These are phyloP conservation scores for Drosophila tsacasi DNA, from an alignment of 1,140 invertebrate species.

Conservation along the genomic window DNA sequence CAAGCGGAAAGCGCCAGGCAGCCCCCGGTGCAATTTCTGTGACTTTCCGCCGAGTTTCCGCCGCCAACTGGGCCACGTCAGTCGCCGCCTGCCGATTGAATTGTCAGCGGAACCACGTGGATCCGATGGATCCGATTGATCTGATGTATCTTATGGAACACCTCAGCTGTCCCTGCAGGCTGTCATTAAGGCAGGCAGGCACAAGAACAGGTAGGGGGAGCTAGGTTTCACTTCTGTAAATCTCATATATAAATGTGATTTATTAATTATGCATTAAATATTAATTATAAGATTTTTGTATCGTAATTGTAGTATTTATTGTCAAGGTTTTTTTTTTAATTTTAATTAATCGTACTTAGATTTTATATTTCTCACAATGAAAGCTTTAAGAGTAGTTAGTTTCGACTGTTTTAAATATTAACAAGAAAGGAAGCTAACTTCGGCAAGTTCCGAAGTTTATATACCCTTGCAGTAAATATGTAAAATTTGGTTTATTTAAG, in stretches of 20 bases:
- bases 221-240: too few species aligned
- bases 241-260: too few species aligned
- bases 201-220: not conserved
- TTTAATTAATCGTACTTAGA: fast-evolving
- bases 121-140: conserved; percentile 18
- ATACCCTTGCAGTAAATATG: too few species aligned
- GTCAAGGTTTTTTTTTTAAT: not conserved
- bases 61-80: conserved; percentile 30
- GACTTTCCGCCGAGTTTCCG: conserved; percentile 43
- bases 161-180: not conserved
- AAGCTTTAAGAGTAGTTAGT: too few species aligned
- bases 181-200: not conserved
- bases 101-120: conserved; percentile 41
- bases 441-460: too few species aligned
- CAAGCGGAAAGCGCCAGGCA: conserved; percentile 31
- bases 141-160: not conserved
- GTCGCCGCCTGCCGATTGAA: conserved; percentile 8
- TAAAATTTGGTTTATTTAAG: too few species aligned
- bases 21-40: conserved; percentile 29
- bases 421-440: too few species aligned
- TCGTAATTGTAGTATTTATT: not conserved
- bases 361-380: not conserved
- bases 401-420: too few species aligned
- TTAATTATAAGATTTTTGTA: not conserved
- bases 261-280: too few species aligned